Evolutionary conservation across 2,797 vertebrate genomes (phyloP).

Genomic region (Tragopan temminckii): DNA sequence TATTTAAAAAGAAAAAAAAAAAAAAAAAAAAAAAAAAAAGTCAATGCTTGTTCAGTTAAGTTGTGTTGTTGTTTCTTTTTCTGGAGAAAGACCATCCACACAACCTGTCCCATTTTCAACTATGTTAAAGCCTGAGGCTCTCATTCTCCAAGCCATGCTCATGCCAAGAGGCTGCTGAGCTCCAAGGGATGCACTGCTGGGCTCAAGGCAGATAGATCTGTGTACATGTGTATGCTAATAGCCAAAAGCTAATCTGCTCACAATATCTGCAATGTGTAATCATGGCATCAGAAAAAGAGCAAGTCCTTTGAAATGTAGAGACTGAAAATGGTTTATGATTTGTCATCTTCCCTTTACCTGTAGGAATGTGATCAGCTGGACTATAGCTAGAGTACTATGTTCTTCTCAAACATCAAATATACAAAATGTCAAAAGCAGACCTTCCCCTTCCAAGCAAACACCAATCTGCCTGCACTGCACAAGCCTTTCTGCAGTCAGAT

Average conservation of each 20-base stretch:
- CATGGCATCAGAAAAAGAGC: neutral
- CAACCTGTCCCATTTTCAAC: neutral
- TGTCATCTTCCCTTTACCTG: neutral
- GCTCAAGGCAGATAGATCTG: rapidly evolving
- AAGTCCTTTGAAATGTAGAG: neutral
- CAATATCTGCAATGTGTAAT: neutral
- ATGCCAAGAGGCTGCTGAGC: rapidly evolving
- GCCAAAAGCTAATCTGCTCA: neutral
- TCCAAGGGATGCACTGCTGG: neutral
- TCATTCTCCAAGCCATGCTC: neutral
- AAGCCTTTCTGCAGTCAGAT: neutral
- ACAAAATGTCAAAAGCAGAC: neutral
- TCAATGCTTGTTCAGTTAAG: neutral
- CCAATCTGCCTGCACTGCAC: neutral
- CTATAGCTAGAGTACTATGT: neutral
- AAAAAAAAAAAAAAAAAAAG: too few relatives aligned
- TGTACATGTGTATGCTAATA: neutral
- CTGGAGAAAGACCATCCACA: neutral
- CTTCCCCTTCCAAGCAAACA: neutral
- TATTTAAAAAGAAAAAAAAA: neutral
- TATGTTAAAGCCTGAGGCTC: neutral
- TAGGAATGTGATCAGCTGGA: neutral
- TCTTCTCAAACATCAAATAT: neutral
- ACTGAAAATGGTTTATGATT: neutral
- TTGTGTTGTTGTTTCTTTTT: neutral